Conservation (phyloP, 2,888 invertebrate species). For the Morpho achilles region DNA sequence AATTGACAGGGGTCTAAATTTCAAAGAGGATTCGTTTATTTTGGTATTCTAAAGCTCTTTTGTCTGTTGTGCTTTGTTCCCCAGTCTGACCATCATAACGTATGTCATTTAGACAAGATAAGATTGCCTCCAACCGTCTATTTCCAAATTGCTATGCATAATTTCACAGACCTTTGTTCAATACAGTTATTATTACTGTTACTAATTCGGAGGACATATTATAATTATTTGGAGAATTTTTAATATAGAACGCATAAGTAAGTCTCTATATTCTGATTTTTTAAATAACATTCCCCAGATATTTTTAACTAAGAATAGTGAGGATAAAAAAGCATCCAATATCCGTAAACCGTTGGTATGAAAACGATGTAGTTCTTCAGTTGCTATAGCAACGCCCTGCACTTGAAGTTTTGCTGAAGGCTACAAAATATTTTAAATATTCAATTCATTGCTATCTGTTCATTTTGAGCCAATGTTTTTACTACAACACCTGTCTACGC, state of each 20-base stretch:
- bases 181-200: constrained; percentile 67
- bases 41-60: constrained; percentile 2
- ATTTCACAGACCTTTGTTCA: constrained; percentile 63
- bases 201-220: constrained; percentile 54
- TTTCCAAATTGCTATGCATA: constrained; percentile 61
- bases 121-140: constrained; percentile 48
- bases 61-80: constrained; percentile 13
- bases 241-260: constrained; percentile 20
- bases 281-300: background rate
- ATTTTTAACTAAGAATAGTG: background rate
- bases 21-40: constrained; percentile 34
- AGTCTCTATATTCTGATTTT: background rate
- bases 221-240: constrained; percentile 28
- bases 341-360: constrained; percentile 36
- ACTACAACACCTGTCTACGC: no score
- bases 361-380: constrained; percentile 68
- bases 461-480: no score
- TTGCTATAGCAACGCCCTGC: constrained; percentile 71
- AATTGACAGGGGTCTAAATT: constrained; percentile 65
- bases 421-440: constrained; percentile 35
- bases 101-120: constrained; percentile 38
- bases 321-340: background rate
- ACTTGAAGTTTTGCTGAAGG: constrained; percentile 50
- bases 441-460: constrained; percentile 29
- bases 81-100: constrained; percentile 32